These are phyloP conservation scores for Melipona beecheii DNA, from an alignment of 2,888 invertebrate species.

Conservation along the genomic window DNA sequence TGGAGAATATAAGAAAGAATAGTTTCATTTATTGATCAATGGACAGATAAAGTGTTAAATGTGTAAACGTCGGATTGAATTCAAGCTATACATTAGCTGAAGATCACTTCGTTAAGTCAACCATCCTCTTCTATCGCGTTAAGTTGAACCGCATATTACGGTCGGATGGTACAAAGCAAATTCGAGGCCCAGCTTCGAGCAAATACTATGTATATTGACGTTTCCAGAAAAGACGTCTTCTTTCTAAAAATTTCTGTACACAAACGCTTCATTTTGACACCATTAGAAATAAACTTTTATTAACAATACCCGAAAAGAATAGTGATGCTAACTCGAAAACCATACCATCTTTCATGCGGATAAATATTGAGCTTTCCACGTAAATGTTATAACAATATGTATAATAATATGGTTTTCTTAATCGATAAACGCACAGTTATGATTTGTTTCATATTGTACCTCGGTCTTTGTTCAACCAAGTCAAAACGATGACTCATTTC, in stretches of 20 bases:
- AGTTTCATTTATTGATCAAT: background rate
- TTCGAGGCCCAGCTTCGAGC: slow-evolving; percentile 37
- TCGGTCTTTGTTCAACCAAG: slow-evolving; percentile 33
- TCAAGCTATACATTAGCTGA: slow-evolving; percentile 10
- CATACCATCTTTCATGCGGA: background rate
- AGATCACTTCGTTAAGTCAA: slow-evolving; percentile 54
- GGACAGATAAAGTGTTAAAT: background rate
- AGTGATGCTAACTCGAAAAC: slow-evolving; percentile 15
- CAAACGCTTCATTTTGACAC: slow-evolving; percentile 24
- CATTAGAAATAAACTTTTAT: slow-evolving; percentile 5
- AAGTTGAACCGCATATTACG: slow-evolving; percentile 15
- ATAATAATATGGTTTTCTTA: background rate
- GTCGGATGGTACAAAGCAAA: slow-evolving; percentile 54
- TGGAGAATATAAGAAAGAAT: too few relatives aligned
- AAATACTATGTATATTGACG: slow-evolving; percentile 37
- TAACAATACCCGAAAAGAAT: background rate
- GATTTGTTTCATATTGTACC: slow-evolving; percentile 22
- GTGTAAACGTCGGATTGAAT: slow-evolving; percentile 10
- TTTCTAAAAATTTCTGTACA: slow-evolving; percentile 47
- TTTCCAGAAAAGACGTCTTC: slow-evolving; percentile 27
- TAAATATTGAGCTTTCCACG: background rate
- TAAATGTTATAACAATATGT: background rate
- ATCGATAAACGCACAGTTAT: background rate
- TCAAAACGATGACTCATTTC: slow-evolving; percentile 66
- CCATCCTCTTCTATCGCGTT: slow-evolving; percentile 36